Conservation (phyloP, 2,797 vertebrate genomes). For the Rhyacichthys aspro region DNA sequence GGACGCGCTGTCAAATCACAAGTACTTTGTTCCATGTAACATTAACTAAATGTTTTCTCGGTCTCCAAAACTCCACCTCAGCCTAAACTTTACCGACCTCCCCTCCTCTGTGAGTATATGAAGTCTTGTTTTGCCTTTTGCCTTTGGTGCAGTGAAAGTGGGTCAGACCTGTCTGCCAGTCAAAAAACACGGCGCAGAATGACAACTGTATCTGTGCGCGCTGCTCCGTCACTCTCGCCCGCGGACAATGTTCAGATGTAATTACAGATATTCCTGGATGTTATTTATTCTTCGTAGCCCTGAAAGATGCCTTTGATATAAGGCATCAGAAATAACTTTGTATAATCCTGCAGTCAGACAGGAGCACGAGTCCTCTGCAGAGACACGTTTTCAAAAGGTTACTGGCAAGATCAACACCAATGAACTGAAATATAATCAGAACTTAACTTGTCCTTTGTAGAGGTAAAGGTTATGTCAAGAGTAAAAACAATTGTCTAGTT, state of each 20-base stretch:
- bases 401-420: conserved; percentile 14
- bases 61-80: conserved; percentile 15
- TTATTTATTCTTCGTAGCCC: conserved; percentile 59
- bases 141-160: conserved; percentile 59
- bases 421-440: neutral
- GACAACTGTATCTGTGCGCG: conserved; percentile 62
- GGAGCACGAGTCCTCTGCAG: conserved; percentile 11
- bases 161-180: conserved; percentile 73
- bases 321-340: conserved; percentile 48
- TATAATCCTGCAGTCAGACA: conserved; percentile 40
- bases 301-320: conserved; percentile 60
- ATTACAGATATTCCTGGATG: conserved; percentile 71
- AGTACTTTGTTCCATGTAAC: neutral
- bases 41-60: conserved; percentile 13
- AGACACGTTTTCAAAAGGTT: conserved; percentile 14
- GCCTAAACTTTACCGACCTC: conserved; percentile 35
- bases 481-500: neutral
- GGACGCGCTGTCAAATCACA: neutral
- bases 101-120: conserved; percentile 35
- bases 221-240: conserved; percentile 46
- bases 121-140: conserved; percentile 60
- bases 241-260: conserved; percentile 67
- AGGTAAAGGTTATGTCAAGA: conserved; percentile 2
- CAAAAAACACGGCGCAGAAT: conserved; percentile 62
- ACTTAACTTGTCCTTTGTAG: neutral